Conservation (phyloP, 2,797 vertebrate genomes). For the Sebastes cheni region DNA sequence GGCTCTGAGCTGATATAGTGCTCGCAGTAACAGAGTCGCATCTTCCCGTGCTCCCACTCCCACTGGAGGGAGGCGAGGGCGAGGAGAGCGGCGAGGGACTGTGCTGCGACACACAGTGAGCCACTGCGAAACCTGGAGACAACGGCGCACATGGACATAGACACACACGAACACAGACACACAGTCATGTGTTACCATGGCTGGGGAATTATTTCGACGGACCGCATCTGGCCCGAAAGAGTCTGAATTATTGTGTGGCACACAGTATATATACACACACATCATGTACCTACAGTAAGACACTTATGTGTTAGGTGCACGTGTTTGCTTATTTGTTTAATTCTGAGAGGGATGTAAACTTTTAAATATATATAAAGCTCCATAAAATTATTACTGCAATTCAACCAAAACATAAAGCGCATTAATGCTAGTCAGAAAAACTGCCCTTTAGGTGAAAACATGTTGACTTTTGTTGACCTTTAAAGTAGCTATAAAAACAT, state of each 20-base stretch:
- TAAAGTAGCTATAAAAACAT: neutral
- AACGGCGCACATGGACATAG: neutral
- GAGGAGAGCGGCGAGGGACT: slow-evolving; percentile 87
- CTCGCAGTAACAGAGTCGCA: slow-evolving; percentile 88
- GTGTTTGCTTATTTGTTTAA: neutral
- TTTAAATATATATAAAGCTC: neutral
- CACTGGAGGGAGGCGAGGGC: slow-evolving; percentile 86
- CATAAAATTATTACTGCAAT: neutral
- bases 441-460: neutral
- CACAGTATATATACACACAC: neutral
- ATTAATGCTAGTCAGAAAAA: neutral
- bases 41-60: slow-evolving; percentile 86
- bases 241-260: neutral
- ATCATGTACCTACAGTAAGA: neutral
- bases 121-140: slow-evolving; percentile 92
- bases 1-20: slow-evolving; percentile 88
- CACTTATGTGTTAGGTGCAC: neutral
- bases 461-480: neutral
- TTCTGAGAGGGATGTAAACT: neutral
- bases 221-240: neutral
- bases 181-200: slow-evolving; percentile 9
- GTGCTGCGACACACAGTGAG: slow-evolving; percentile 91
- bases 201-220: neutral
- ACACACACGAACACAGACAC: slow-evolving; percentile 16
- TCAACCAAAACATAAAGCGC: neutral